A percentile compares a stretch with the other conserved stretches of the same genome.
These are phyloP conservation scores for Tachuris rubrigastra DNA, from an alignment of 2,113 vertebrate species.

Conservation along the genomic window DNA sequence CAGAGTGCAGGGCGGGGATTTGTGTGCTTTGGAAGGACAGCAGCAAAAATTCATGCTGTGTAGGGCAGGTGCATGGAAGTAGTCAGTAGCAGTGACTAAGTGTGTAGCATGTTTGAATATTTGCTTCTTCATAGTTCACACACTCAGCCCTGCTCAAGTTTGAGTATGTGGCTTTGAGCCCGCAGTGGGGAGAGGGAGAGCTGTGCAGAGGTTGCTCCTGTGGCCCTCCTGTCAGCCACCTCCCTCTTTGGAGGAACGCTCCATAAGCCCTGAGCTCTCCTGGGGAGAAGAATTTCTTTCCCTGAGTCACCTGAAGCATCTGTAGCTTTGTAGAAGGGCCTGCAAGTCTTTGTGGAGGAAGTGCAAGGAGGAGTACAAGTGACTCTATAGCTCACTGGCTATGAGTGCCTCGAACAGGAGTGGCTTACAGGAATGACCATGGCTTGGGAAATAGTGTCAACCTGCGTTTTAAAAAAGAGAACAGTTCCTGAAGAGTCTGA, in stretches of 20 bases:
- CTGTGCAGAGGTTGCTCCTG: accelerated
- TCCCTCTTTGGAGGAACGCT: not conserved
- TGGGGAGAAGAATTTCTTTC: accelerated
- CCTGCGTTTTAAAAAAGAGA: not conserved
- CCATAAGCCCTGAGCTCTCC: not conserved
- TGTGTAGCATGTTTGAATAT: not conserved
- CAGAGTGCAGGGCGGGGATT: not conserved
- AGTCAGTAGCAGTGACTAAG: not conserved
- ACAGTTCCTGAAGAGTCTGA: not conserved
- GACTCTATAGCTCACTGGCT: not conserved
- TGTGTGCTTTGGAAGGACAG: not conserved
- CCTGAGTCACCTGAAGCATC: not conserved
- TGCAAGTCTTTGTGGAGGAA: not conserved
- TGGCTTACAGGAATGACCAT: not conserved
- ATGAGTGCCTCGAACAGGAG: accelerated
- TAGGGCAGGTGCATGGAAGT: not conserved
- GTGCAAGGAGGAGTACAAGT: accelerated
- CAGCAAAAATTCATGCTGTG: not conserved
- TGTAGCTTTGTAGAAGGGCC: not conserved
- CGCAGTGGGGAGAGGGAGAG: not conserved
- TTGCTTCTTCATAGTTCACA: not conserved
- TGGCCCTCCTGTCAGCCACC: not conserved
- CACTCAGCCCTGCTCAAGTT: not conserved
- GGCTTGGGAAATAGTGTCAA: not conserved
- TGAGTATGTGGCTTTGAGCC: accelerated